Evolutionary conservation across 2,888 invertebrate species (phyloP), one percentile per base, ranked within the genome.

Genomic region (Pseudococcus viburni): DNA sequence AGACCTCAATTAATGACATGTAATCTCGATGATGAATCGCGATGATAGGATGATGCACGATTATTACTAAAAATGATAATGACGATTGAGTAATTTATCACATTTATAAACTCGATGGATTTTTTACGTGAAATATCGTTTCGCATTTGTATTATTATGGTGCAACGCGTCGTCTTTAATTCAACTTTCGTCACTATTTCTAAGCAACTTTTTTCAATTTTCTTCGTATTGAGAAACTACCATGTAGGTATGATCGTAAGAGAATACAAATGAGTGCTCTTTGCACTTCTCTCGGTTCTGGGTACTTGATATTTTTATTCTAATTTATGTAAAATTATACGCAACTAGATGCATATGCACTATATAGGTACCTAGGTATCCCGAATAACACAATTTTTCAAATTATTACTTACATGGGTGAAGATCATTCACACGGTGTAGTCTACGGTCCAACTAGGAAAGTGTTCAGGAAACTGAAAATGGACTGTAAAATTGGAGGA

Each of bases 21-120:
- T 46, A 83, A 83, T 46, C 42, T 46, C 3, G 46, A 15, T 83
- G 33, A 83, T 83, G 64, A 64, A 22, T 9, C 19, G 22, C 22
- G 64, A 64, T 64, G 64, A 64, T 42, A 42, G 42, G 9, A 42
- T 42, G 42, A 42, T 42, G 9, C 42, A 42, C 9, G 42, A 42
- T 42, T 42, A 9, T 9, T 4, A 51, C 51, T 46, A 42, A 80
- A 46, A 46, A 46, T 83, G 80, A 46, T 83, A 46, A 83, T 83
- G 80, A 9, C 26, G 80, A 46, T 46, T 83, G 17, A 9, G 80
- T 33, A 83, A 83, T 83, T 83, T 46, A 46, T 83, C 46, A 83
- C 46, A 83, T 83, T 83, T 46, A 46, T 33, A 83, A 19, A 9
- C 9, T 1, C n/a, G 80, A 46, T 26, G 73, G 26, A 46, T 83